phyloP scores from a whole-genome alignment of 2,888 invertebrate genomes.

The Lasioglossum figueresi region DNA sequence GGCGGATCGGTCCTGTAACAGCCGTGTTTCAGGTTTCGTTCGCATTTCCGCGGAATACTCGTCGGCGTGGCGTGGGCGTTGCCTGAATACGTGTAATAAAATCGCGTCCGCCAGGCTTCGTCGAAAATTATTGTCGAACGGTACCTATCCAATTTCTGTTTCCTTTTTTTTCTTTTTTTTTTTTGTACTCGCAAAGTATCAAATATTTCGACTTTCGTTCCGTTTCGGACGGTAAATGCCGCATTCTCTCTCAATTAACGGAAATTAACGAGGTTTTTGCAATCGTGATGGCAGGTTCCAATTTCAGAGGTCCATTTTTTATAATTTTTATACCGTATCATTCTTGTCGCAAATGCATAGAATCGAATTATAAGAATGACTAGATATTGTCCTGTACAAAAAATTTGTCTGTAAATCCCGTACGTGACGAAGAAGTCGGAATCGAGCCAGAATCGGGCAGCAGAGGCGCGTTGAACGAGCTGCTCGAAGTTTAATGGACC shows the following conservation, averaged over 20 bases:
- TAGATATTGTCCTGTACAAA: background rate
- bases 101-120: slow-evolving; percentile 6
- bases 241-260: background rate
- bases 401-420: background rate
- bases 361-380: too few relatives aligned
- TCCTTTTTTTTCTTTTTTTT: background rate
- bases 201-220: slow-evolving; percentile 2
- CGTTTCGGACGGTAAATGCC: background rate
- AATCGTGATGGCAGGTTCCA: background rate
- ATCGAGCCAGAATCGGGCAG: background rate
- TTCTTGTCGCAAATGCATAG: too few relatives aligned
- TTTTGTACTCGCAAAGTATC: background rate
- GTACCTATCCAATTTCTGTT: background rate
- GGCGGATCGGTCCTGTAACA: slow-evolving; percentile 33
- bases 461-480: background rate
- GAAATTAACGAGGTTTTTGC: background rate
- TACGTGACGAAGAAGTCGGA: background rate
- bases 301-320: too few relatives aligned
- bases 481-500: background rate
- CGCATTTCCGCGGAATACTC: slow-evolving; percentile 7
- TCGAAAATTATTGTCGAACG: slow-evolving; percentile 5
- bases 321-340: too few relatives aligned
- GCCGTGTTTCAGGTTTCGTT: slow-evolving; percentile 9
- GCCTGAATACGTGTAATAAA: slow-evolving; percentile 12
- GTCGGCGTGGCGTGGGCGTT: background rate